phyloP scores from a whole-genome alignment of 2,888 invertebrate species.

The Drosophila villosipedis region DNA sequence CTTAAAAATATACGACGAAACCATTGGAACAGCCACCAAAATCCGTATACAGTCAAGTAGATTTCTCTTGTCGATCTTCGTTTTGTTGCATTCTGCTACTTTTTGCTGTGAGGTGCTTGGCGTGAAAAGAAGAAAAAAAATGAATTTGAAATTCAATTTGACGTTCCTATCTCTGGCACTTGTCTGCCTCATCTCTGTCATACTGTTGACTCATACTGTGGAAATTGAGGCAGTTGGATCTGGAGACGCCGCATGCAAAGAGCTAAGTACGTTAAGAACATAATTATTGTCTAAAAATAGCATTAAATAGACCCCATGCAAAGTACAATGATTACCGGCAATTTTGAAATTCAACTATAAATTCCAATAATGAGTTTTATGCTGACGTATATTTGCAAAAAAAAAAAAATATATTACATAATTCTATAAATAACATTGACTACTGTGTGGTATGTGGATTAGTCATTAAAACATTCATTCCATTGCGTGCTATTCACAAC shows the following conservation, averaged over 20 bases:
- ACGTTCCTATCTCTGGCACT: constrained; percentile 61
- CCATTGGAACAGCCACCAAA: constrained; percentile 45
- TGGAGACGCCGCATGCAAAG: constrained; percentile 66
- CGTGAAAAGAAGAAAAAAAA: constrained; percentile 44
- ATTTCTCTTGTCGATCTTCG: constrained; percentile 14
- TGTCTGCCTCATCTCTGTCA: constrained; percentile 66
- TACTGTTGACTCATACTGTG: constrained; percentile 66
- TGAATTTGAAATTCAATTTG: constrained; percentile 74
- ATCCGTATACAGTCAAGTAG: constrained; percentile 12
- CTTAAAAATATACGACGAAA: constrained; percentile 71
- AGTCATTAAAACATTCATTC: neutral
- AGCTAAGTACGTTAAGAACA: constrained; percentile 64
- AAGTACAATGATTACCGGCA: neutral
- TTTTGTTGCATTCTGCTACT: constrained; percentile 26
- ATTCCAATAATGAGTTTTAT: neutral
- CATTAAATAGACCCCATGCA: constrained; percentile 4
- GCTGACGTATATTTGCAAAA: neutral
- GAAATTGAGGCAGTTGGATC: constrained; percentile 43
- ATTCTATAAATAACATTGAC: neutral
- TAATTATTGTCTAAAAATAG: constrained; percentile 21
- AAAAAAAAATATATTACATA: neutral
- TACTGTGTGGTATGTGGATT: neutral
- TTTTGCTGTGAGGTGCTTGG: constrained; percentile 19
- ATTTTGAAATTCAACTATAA: neutral
- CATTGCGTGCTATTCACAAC: neutral